Conservation (phyloP, 2,888 invertebrate genomes). For the Andrena dorsata region DNA sequence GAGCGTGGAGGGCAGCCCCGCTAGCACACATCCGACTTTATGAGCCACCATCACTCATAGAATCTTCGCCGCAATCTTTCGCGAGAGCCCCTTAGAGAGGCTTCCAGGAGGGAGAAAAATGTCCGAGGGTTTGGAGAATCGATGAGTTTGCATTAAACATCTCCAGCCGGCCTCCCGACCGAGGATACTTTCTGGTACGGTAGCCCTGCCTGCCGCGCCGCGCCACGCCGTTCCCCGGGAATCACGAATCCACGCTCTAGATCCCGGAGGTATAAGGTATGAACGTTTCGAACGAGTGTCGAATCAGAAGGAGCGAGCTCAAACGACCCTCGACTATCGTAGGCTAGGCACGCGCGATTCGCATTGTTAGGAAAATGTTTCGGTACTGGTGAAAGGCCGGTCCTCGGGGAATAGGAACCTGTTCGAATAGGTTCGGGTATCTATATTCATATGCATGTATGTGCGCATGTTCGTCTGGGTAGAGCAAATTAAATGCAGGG, state of each 20-base stretch:
- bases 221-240: constrained; percentile 24
- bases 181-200: constrained; percentile 37
- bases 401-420: constrained; percentile 38
- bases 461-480: neutral
- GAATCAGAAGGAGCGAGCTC: constrained; percentile 49
- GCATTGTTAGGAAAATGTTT: constrained; percentile 67
- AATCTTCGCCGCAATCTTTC: constrained; percentile 79
- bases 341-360: constrained; percentile 54
- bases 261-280: constrained; percentile 44
- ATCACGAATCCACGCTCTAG: constrained; percentile 50
- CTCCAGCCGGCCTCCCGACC: constrained; percentile 42
- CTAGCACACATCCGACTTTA: constrained; percentile 72
- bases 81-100: constrained; percentile 65
- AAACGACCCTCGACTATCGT: constrained; percentile 32
- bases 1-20: constrained; percentile 41
- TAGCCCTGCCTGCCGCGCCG: constrained; percentile 24
- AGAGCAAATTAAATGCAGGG: too few relatives aligned
- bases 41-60: constrained; percentile 80
- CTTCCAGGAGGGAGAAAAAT: constrained; percentile 76
- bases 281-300: constrained; percentile 44
- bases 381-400: constrained; percentile 35
- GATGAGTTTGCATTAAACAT: constrained; percentile 83
- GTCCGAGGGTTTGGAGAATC: constrained; percentile 76
- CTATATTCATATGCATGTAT: neutral
- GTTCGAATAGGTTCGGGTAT: constrained; percentile 23